These are phyloP conservation scores for Salarias fasciatus DNA, from an alignment of 2,797 vertebrate genomes.

Conservation along the genomic window DNA sequence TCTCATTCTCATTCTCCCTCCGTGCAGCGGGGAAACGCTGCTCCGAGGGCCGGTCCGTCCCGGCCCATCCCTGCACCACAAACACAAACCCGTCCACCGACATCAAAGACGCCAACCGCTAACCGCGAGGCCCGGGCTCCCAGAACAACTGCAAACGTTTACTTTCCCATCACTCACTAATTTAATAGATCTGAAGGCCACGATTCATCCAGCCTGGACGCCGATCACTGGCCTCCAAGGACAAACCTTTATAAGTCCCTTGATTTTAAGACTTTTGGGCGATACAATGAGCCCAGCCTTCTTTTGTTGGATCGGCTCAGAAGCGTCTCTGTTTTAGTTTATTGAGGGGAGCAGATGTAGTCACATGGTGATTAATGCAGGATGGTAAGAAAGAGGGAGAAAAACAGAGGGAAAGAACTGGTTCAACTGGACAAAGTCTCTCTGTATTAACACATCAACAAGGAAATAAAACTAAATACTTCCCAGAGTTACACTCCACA, in stretches of 20 bases:
- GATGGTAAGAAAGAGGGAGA: not conserved
- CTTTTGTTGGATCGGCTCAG: not conserved
- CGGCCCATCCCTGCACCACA: constrained; percentile 62
- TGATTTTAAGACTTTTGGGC: not conserved
- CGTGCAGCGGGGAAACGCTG: constrained; percentile 45
- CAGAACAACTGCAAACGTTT: constrained; percentile 39
- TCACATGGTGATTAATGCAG: not conserved
- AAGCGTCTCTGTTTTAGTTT: not conserved
- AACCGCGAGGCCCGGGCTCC: constrained; percentile 30
- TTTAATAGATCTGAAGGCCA: constrained; percentile 20
- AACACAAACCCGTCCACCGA: constrained; percentile 52
- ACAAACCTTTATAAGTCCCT: no score
- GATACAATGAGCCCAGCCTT: not conserved
- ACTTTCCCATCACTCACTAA: constrained; percentile 25
- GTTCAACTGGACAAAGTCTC: no score
- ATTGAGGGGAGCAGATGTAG: not conserved
- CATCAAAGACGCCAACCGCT: constrained; percentile 66
- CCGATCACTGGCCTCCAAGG: constrained; percentile 8
- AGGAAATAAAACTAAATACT: not conserved
- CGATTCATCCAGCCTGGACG: no score
- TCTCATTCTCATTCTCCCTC: constrained; percentile 59
- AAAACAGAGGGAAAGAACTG: not conserved
- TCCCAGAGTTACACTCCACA: not conserved
- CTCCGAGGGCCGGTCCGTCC: constrained; percentile 27
- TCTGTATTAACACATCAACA: not conserved